Evolutionary conservation across 1,140 invertebrate genomes (phyloP).

Genomic region (Dendrolimus punctatus): DNA sequence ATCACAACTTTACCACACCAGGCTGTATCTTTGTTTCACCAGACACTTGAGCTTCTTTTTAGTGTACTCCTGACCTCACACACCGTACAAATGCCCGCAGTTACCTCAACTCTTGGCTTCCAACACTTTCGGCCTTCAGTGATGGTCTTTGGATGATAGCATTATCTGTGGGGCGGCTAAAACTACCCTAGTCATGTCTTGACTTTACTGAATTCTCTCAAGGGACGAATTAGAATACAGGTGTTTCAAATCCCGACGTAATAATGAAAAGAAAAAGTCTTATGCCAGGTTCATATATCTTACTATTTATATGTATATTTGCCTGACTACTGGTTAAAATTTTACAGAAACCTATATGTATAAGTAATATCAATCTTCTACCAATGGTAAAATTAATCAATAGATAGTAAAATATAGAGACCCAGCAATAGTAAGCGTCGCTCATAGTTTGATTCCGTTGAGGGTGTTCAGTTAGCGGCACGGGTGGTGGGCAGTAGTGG

Average conservation of each 20-base stretch:
- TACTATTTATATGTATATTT: too few relatives aligned
- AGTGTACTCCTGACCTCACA: constrained; percentile 69
- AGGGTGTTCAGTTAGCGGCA: constrained; percentile 54
- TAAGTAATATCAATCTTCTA: too few relatives aligned
- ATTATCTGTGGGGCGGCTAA: constrained; percentile 49
- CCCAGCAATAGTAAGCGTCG: too few relatives aligned
- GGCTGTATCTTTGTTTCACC: constrained; percentile 65
- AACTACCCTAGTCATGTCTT: constrained; percentile 46
- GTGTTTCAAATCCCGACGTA: too few relatives aligned
- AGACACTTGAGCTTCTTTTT: constrained; percentile 67
- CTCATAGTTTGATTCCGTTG: constrained; percentile 30
- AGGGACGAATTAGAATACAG: constrained; percentile 18
- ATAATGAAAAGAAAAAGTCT: too few relatives aligned
- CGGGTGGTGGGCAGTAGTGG: constrained; percentile 43
- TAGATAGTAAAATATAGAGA: too few relatives aligned
- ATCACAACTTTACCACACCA: constrained; percentile 67
- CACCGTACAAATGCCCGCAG: constrained; percentile 70
- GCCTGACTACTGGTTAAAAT: too few relatives aligned
- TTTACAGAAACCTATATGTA: too few relatives aligned
- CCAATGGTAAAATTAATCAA: too few relatives aligned
- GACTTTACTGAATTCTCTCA: constrained; percentile 50
- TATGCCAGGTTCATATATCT: too few relatives aligned
- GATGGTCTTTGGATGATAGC: constrained; percentile 50
- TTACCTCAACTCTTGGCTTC: constrained; percentile 70
- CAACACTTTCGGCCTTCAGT: constrained; percentile 63